phyloP scores from a whole-genome alignment of 2,113 vertebrate species.

The Chlamydotis undulata region DNA sequence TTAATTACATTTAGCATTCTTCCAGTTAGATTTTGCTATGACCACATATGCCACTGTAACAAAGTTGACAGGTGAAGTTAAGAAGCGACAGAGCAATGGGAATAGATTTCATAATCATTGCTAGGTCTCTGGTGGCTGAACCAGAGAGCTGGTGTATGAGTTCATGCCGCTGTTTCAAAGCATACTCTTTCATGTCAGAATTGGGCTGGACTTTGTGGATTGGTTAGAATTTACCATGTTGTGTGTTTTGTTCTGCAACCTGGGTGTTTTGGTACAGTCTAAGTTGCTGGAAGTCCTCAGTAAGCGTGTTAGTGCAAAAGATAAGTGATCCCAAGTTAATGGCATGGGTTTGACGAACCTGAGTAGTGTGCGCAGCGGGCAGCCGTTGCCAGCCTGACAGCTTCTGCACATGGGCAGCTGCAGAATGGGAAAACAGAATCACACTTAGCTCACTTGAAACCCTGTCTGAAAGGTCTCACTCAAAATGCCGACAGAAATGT shows the following conservation, averaged over 20 bases:
- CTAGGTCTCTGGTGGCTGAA: background rate
- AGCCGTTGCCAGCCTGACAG: background rate
- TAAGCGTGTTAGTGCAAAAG: background rate
- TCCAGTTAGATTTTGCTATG: background rate
- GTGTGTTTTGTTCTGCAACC: background rate
- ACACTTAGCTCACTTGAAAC: background rate
- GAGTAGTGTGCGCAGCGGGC: background rate
- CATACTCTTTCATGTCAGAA: background rate
- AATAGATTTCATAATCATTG: background rate
- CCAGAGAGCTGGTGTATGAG: background rate
- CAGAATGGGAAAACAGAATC: background rate
- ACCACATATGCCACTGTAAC: background rate
- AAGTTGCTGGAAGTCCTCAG: background rate
- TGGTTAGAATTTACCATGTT: background rate
- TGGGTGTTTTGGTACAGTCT: background rate
- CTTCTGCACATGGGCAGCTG: background rate
- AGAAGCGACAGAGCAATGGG: rapidly evolving
- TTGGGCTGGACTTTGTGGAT: background rate
- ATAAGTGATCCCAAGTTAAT: background rate
- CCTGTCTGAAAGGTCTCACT: background rate
- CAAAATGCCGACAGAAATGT: background rate
- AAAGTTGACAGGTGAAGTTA: background rate
- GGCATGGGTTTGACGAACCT: rapidly evolving
- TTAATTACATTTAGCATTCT: background rate
- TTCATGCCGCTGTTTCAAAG: background rate